Base-by-base conservation (phyloP, 2,888 invertebrate genomes). In the Glaucopsyche alexis region DNA sequence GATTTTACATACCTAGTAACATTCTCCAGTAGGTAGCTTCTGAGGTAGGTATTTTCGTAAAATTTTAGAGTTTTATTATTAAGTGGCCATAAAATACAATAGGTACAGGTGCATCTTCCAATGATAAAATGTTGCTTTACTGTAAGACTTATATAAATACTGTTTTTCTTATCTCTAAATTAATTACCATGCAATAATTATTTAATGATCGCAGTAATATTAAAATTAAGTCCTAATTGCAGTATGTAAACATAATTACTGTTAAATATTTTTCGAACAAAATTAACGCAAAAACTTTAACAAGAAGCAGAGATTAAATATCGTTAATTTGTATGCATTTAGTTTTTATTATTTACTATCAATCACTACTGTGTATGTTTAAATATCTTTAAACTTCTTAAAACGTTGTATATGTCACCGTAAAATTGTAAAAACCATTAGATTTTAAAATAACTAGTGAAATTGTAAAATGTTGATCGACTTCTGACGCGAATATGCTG, bases 161-260 rank as follows among this genome's bases (percentile, higher is more conserved):
- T 8, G 45, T 19, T 42, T 45, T 16, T 69, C 49, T 69, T 69
- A 69, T 69, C 69, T 69, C 29, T 13, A 69, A 69, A 47, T 69
- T 69, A 69, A 69, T 69, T 29, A 19, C 45, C 69, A 13, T 69
- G 49, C 69, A 69, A 69, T 69, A 49, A 49, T 60, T 38, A 60
- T 69, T 69, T 69, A 69, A 69, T 29, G 29, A 49, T 49, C 29
- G 49, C 19, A 65, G 38, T 49, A 47, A 69, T 69, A 49, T 69
- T 67, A 67, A 67, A 67, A 67, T 45, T 45, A 67, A 67, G n/a
- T 69, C 69, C 69, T 69, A 69, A 69, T 49, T 69, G 49, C 67
- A 45, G 19, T 67, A 19, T 67, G 67, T 67, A 67, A 67, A 45
- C 67, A 42, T 45, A 45, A 67, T 67, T 14, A 67, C 45, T 42